Evolutionary conservation across 2,888 invertebrate genomes (phyloP), one percentile per base, ranked within the genome.

Genomic region (Boloria selene): DNA sequence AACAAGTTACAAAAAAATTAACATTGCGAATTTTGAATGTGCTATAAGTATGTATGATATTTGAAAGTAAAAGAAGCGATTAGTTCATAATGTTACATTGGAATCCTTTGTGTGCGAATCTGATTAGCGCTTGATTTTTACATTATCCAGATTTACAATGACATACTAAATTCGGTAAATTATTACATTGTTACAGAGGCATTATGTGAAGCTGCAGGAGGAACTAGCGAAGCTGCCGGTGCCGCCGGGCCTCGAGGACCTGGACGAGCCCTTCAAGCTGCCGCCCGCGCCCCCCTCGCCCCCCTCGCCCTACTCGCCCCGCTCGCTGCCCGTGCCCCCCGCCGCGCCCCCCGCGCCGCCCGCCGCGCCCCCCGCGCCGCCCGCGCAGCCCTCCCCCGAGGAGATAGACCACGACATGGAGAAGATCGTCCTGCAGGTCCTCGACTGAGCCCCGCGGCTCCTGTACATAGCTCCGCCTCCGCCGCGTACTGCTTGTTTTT

Each of bases 141-240:
- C 10, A 31, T 7, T 31, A 6, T 38, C 31, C 10, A 10, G 31
- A 38, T 10, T 38, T 38, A 38, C 31, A 3, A 38, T 10, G 10
- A 2, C 1, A 10, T 38, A 38, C 31, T 38, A 38, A 38, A 18
- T 17, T 50, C 13, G 7, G 13, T 17, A 17, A 50, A 13, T 50
- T 50, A 10, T 50, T 18, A 17, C 44, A 38, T 17, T 17, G 14
- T 70, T 70, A 10, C 93, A 97, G 94, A 94, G 96, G 65, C 96
- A 97, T 84, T 96, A 96, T 85, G 94, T 95, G 74, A 95, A 96
- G 80, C 90, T 98, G 71, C 95, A 97, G 77, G 97, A 98, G 84
- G 97, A 98, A 88, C 92, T 98, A 74, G 94, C 94, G 70, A 97
- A 97, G 89, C 92, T 98, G 83, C 95, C 95, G 78, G 95, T 96